Base-by-base conservation (phyloP, 2,888 invertebrate species). In the Aphidius colemani region DNA sequence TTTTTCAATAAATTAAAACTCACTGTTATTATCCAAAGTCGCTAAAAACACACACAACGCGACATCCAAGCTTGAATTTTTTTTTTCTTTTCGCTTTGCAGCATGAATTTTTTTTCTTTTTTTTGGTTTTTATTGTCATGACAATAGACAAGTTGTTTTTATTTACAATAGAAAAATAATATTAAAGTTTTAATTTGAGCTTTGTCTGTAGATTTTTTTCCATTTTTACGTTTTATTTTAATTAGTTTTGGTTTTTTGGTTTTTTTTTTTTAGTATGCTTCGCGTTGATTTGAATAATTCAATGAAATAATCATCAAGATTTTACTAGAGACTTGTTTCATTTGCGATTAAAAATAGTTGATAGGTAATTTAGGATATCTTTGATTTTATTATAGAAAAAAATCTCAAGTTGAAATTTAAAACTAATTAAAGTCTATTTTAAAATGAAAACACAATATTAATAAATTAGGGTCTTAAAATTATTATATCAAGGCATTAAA, bases 51-150 rank as follows among this genome's bases (percentile, higher is more conserved):
- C 46, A 57, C 46, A 58, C 46, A 48, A 30, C 39, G 11, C 13
- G 40, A 45, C 39, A 30, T 30, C 10, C 45, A 53, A 43, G 11
- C 40, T 40, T 48, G 39, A 2, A 40, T 48, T 30, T 30, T 30
- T 30, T 30, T 30, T 30, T 30, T 30, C 30, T 30, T 30, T 30
- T 5, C 30, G 30, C 66, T 72, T 68, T 73, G 70, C 75, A 72
- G 78, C 79, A 78, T 78, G 78, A 77, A 76, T 64, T 65, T 59
- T 13, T 64, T 72, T 66, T 59, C 63, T 66, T 67, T 65, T 63
- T 50, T 60, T 18, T 66, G 41, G 11, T 30, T 45, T 55, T 63
- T 18, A 61, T 44, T 59, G 30, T 30, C 2, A 49, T 53, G 53
- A 59, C 55, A 18, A 18, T 18, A 18, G 13, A 18, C 13, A 18